These are phyloP conservation scores for Cosmia trapezina DNA, from an alignment of 2,888 invertebrate genomes.

Conservation along the genomic window DNA sequence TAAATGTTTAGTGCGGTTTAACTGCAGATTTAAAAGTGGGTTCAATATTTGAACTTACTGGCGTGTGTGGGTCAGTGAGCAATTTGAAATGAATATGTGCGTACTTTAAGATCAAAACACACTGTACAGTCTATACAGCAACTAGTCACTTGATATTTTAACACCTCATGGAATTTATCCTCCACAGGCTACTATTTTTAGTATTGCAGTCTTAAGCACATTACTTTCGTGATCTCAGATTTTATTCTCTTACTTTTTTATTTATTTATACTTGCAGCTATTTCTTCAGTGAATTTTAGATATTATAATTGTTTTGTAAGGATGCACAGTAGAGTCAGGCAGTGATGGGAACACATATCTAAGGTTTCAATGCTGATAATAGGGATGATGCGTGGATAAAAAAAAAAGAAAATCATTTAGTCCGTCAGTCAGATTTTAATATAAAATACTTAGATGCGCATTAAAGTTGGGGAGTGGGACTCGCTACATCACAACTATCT, in stretches of 20 bases:
- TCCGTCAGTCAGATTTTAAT: no score
- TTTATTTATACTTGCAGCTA: conserved; percentile 42
- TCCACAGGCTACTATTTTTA: conserved; percentile 63
- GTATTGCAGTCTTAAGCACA: conserved; percentile 62
- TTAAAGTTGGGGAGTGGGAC: no score
- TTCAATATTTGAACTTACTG: conserved; percentile 41
- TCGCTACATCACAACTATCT: no score
- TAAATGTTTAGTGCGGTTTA: conserved; percentile 48
- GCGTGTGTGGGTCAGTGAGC: conserved; percentile 18
- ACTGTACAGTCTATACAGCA: conserved; percentile 39
- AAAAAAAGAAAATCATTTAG: no score
- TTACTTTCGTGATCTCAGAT: conserved; percentile 72
- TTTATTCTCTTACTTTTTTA: conserved; percentile 54
- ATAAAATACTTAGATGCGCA: no score
- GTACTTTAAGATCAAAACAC: conserved; percentile 60
- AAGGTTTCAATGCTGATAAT: conserved; percentile 41
- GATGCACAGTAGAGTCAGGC: conserved; percentile 42
- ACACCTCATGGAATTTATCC: conserved; percentile 44
- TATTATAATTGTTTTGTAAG: conserved; percentile 24
- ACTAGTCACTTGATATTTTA: conserved; percentile 63
- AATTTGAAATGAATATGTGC: conserved; percentile 11
- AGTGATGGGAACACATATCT: conserved; percentile 25
- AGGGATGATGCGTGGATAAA: no score
- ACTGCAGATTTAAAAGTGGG: conserved; percentile 33
- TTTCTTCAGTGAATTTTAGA: conserved; percentile 36